A percentile compares a stretch with the other conserved stretches of the same genome.
phyloP scores from a whole-genome alignment of 2,888 invertebrate genomes.

The Gasteruption jaculator region DNA sequence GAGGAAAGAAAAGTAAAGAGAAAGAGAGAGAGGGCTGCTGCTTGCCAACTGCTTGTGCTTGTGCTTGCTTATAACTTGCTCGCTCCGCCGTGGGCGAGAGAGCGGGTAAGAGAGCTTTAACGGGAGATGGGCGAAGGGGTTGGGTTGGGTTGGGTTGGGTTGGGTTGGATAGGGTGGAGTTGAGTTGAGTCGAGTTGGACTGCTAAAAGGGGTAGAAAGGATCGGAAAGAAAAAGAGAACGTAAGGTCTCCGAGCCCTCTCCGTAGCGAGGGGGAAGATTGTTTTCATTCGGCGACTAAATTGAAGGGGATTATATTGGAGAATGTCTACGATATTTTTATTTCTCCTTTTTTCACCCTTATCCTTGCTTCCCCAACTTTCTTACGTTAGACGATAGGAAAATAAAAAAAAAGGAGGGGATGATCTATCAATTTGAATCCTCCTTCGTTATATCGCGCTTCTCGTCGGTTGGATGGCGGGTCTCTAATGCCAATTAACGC shows the following conservation, averaged over 20 bases:
- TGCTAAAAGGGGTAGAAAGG: constrained; percentile 23
- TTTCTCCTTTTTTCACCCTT: neutral
- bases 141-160: constrained; percentile 8
- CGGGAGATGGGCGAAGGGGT: constrained; percentile 5
- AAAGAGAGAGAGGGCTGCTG: constrained; percentile 20
- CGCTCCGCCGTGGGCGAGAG: constrained; percentile 5
- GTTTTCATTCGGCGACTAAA: constrained; percentile 42
- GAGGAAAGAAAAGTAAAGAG: constrained; percentile 20
- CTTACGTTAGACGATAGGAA: too few relatives aligned
- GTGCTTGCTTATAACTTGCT: neutral
- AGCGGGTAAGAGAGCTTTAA: constrained; percentile 22
- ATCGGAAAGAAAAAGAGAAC: constrained; percentile 10
- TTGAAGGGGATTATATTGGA: too few relatives aligned
- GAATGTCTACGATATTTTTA: too few relatives aligned
- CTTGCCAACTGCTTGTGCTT: too few relatives aligned
- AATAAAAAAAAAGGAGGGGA: too few relatives aligned
- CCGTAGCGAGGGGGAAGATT: constrained; percentile 39
- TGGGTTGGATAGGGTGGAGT: constrained; percentile 10
- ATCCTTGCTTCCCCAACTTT: neutral
- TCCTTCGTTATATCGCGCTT: too few relatives aligned
- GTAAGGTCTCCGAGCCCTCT: too few relatives aligned
- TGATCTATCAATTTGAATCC: too few relatives aligned
- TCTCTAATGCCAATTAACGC: too few relatives aligned
- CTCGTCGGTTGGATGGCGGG: too few relatives aligned
- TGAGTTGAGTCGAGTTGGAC: constrained; percentile 15